Base-by-base conservation (phyloP, 2,113 vertebrate species). In the Callipepla californica region DNA sequence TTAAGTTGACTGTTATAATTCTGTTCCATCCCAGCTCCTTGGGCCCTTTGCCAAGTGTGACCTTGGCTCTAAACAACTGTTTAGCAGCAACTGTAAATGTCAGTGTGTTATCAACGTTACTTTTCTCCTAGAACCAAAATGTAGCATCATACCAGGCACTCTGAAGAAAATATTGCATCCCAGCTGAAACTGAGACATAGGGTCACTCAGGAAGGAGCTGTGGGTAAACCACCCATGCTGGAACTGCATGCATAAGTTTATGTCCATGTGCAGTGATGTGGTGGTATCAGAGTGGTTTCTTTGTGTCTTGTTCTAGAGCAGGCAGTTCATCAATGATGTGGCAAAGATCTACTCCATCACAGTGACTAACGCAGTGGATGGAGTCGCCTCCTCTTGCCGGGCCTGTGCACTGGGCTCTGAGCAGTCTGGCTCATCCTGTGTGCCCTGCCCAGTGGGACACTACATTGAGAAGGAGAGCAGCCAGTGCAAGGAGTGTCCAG, bases 331-430 rank as follows among this genome's bases (percentile, higher is more conserved):
- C 92, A 98, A 98, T 38, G 99, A 99, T 36, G 88, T 99, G 91
- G 99, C 98, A 28, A 98, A 98, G 94, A 99, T 99, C 96, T 99
- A 98, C 98, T 99, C 98, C 72, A 98, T 99, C 96, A 96, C 95
- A 0, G 98, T 99, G 78, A 99, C 97, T 65, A 99, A 99, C 0
- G 98, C 98, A 1, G 95, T 97, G 28, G 99, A 99, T 1, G 99
- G 99, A 4, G 98, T 98, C 1, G 98, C 99, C 3, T 99, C 99
- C 0, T 96, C 95, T 7, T 99, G 99, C 92, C 98, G 95, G 30
- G 98, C 98, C 36, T 99, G 99, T 81, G 99, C 99, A 1, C 97
- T 99, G 58, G 98, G 98, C 61, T 97, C 98, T 0, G 97, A 98
- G 53, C 97, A 97, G 73, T 98, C 96, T 0, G 98, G 98, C 84